Conservation (phyloP, 1,140 invertebrate genomes). For the Hetaerina americana region DNA sequence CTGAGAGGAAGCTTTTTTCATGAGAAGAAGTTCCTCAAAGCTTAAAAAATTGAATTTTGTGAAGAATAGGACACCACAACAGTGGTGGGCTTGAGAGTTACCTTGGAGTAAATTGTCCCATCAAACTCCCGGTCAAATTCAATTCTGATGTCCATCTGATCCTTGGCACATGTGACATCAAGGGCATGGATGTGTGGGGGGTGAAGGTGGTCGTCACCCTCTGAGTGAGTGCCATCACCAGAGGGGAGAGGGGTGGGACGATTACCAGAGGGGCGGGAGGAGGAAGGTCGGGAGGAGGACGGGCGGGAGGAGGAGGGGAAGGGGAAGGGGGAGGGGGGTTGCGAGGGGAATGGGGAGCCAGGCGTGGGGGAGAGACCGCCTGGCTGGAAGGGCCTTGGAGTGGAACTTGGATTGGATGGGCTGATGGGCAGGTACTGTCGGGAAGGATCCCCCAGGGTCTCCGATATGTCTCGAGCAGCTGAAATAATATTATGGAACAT, state of each 20-base stretch:
- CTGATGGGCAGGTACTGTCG: slow-evolving; percentile 36
- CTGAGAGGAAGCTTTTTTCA: too few relatives aligned
- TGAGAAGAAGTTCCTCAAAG: too few relatives aligned
- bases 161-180: slow-evolving; percentile 62
- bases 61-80: too few relatives aligned
- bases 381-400: slow-evolving; percentile 49
- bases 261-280: slow-evolving; percentile 1
- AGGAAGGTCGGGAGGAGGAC: slow-evolving; percentile 3
- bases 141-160: slow-evolving; percentile 68
- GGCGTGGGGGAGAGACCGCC: slow-evolving; percentile 19
- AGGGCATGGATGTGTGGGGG: slow-evolving; percentile 62
- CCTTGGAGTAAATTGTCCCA: slow-evolving; percentile 70
- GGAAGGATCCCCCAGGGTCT: slow-evolving; percentile 2
- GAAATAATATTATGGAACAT: background rate
- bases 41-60: too few relatives aligned
- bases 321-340: slow-evolving; percentile 15
- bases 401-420: slow-evolving; percentile 45
- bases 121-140: slow-evolving; percentile 63
- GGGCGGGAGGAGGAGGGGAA: slow-evolving; percentile 10
- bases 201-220: slow-evolving; percentile 40
- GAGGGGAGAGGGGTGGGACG: background rate
- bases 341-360: background rate
- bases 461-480: background rate
- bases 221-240: slow-evolving; percentile 6
- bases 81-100: slow-evolving; percentile 23